A percentile compares a stretch with the other conserved stretches of the same genome.
Conservation (phyloP, 1,140 invertebrate genomes). For the Apis mellifera region DNA sequence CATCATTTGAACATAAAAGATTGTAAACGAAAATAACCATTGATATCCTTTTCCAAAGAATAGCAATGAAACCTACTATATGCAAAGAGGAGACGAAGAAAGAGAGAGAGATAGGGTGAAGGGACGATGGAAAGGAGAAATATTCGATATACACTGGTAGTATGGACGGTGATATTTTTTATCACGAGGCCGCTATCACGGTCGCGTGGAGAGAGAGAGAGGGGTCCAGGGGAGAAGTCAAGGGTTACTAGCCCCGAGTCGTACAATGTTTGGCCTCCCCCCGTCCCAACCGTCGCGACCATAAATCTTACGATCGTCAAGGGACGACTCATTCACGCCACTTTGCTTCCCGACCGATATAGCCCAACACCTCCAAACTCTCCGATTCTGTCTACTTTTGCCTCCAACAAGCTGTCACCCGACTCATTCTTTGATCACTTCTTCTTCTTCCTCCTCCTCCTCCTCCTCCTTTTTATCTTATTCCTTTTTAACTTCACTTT, state of each 20-base stretch:
- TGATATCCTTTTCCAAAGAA: too few relatives aligned
- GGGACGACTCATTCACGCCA: constrained; percentile 80
- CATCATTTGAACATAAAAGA: too few relatives aligned
- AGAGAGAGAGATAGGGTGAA: too few relatives aligned
- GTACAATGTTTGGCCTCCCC: constrained; percentile 61
- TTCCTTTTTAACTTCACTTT: not conserved
- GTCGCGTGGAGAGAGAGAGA: constrained; percentile 35
- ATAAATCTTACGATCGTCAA: constrained; percentile 80
- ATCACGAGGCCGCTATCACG: constrained; percentile 39
- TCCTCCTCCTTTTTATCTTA: too few relatives aligned
- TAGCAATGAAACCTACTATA: too few relatives aligned
- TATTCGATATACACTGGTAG: not conserved
- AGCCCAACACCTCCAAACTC: constrained; percentile 53
- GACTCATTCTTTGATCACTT: constrained; percentile 2
- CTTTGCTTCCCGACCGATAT: constrained; percentile 75
- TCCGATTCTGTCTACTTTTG: constrained; percentile 56
- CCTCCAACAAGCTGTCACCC: constrained; percentile 23
- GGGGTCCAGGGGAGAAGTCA: constrained; percentile 71
- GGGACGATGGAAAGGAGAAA: not conserved
- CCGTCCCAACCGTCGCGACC: constrained; percentile 64
- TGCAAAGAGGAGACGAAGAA: too few relatives aligned
- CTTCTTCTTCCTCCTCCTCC: not conserved
- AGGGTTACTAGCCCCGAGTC: constrained; percentile 71
- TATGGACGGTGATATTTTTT: constrained; percentile 47
- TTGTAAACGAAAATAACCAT: too few relatives aligned